Evolutionary conservation across 1,140 invertebrate species (phyloP), one percentile per base, ranked within the genome.

Genomic region (Diorhabda sublineata): DNA sequence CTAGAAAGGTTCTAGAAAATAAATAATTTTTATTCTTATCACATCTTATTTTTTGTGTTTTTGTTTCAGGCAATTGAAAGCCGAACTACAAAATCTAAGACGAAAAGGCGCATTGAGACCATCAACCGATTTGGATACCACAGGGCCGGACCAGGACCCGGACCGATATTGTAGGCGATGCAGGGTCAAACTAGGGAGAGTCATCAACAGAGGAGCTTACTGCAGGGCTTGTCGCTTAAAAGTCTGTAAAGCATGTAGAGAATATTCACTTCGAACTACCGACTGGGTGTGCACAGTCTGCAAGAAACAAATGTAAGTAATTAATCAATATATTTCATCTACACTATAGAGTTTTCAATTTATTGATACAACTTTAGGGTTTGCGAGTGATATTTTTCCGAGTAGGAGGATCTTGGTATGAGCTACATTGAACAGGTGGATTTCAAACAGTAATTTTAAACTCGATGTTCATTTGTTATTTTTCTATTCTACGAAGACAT

Each of bases 251-350:
- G 85, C 85, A 74, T 92, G 91, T 79, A 85, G 91, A 58, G 87
- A 89, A 76, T 87, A 87, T 73, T 84, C 83, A 42, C 82, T 82
- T 57, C 79, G 80, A 69, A 84, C 84, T 66, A 84, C 85, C 64
- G 87, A 91, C 75, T 92, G 91, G 91, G 84, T 92, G 61, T 92
- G 91, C 79, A 83, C 85, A 65, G 85, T 91, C 72, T 92, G 91
- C 81, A 84, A 89, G 77, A 91, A 90, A 82, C 86, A 89, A 80
- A 86, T 89, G 90, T 92, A 83, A 91, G 89, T 88, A 52, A 52
- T 26, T 26, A 52, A 52, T 1, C 5, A 60, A 26, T 60, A 8
- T 60, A 8, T 60, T 60, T 2, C 26, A 26, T 26, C 26, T 26
- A 26, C 26, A 26, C 26, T 26, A 26, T 26, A 0, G 26, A 26